Base-by-base conservation (phyloP, 2,797 vertebrate species). In the Coilia nasus region DNA sequence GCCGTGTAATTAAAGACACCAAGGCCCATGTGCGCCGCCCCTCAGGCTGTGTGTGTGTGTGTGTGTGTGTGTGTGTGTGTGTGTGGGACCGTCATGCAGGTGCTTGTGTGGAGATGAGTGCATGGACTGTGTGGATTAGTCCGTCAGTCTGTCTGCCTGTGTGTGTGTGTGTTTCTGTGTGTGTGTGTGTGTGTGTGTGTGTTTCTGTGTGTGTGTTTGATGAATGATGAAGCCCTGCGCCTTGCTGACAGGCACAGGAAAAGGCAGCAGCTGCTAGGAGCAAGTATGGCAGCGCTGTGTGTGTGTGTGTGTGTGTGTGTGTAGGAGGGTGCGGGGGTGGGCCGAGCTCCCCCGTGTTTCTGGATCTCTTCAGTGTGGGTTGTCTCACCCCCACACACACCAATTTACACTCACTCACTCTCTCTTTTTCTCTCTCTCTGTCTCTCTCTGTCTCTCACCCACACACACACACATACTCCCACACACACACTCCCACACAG, bases 171-270 rank as follows among this genome's bases (percentile, higher is more conserved):
- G 54, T 71, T 44, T 41, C 6, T 83, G 82, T 3, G 41, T 83
- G 10, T 83, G 71, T 80, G 28, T 44, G 82, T 57, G 23, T 47
- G 82, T 60, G 85, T 82, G 46, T 87, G 84, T 85, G 83, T 84
- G 75, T 85, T 84, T 81, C 84, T 80, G 81, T 82, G 75, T 82
- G 78, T 82, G 85, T 85, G 75, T 50, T 44, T 83, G 84, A 75
- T 86, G 85, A 84, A 81, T 81, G 84, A 81, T 75, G 67, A 75
- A 75, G 67, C 67, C 67, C 14, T 75, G 67, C 14, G 88, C 87
- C 81, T 56, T 87, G 89, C 89, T 94, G 93, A 93, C 93, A 91
- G 88, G 86, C 90, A 88, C 91, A 91, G 93, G 92, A 94, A 92
- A 88, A 87, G 86, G 90, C 91, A 92, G 94, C 92, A 94, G 92